Percentiles rank a stretch among this genome's conserved stretches.
These are phyloP conservation scores for Probaryconus sp. DNA, from an alignment of 1,140 invertebrate genomes.

Conservation along the genomic window DNA sequence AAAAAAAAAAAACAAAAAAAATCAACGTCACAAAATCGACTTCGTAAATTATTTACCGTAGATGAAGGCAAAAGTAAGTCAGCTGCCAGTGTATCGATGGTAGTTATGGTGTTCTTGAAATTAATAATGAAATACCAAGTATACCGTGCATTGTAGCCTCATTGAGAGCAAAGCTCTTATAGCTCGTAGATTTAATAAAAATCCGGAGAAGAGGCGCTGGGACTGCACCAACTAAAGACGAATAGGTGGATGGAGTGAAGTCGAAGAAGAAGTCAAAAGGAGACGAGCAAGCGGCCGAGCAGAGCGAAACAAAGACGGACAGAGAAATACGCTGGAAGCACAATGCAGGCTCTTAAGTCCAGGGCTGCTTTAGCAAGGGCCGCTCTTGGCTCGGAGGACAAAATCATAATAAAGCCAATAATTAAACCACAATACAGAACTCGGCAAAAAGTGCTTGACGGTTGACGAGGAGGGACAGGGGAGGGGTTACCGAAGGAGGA, in stretches of 20 bases:
- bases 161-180: slow-evolving; percentile 59
- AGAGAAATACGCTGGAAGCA: slow-evolving; percentile 49
- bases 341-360: slow-evolving; percentile 64
- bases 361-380: slow-evolving; percentile 60
- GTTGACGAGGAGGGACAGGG: too few species aligned
- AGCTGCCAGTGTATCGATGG: slow-evolving; percentile 23
- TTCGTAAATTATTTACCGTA: too few species aligned
- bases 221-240: slow-evolving; percentile 47
- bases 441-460: slow-evolving; percentile 56
- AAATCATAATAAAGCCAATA: slow-evolving; percentile 75
- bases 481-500: too few species aligned
- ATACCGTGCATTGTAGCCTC: slow-evolving; percentile 39
- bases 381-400: slow-evolving; percentile 65
- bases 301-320: slow-evolving; percentile 49
- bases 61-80: slow-evolving; percentile 10
- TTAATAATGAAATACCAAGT: slow-evolving; percentile 65
- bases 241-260: slow-evolving; percentile 43
- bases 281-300: slow-evolving; percentile 43
- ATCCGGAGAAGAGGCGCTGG: slow-evolving; percentile 25
- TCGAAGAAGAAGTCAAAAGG: slow-evolving; percentile 39
- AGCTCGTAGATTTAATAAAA: slow-evolving; percentile 61
- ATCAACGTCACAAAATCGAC: too few species aligned
- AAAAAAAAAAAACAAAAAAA: too few species aligned
- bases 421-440: slow-evolving; percentile 70
- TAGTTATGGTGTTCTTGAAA: slow-evolving; percentile 59